Evolutionary conservation across 2,888 invertebrate species (phyloP).

Genomic region (Drosophila anomelani): DNA sequence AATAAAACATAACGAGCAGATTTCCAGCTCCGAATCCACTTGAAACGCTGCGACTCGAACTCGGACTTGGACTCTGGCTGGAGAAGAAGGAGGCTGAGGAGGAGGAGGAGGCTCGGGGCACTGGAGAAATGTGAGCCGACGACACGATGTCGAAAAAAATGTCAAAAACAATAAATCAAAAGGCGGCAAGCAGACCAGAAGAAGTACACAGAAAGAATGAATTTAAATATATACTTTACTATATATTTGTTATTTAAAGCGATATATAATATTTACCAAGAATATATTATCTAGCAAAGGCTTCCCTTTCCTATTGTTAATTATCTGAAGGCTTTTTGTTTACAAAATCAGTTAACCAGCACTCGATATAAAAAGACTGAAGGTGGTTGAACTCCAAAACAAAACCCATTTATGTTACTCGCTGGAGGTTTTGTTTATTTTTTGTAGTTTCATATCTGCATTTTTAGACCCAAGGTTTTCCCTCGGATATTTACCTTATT

Average conservation of each 20-base stretch:
- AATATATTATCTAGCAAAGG: background rate
- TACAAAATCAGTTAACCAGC: slow-evolving; percentile 11
- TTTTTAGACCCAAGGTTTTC: background rate
- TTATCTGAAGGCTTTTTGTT: background rate
- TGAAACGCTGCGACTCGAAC: slow-evolving; percentile 48
- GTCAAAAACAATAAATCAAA: slow-evolving; percentile 81
- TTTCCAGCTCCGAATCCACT: slow-evolving; percentile 57
- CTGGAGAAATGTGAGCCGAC: slow-evolving; percentile 58
- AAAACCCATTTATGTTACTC: background rate
- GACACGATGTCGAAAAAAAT: slow-evolving; percentile 50
- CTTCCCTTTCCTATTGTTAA: background rate
- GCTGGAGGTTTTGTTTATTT: background rate
- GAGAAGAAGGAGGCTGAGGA: background rate
- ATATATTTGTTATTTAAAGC: background rate
- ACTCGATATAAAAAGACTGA: background rate
- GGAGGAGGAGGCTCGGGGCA: slow-evolving; percentile 14
- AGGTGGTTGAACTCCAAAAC: slow-evolving; percentile 4
- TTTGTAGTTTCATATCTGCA: background rate
- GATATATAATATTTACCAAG: background rate
- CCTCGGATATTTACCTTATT: background rate
- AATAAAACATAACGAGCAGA: slow-evolving; percentile 76
- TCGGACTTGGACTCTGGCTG: background rate
- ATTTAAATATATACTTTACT: background rate
- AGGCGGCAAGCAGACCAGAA: slow-evolving; percentile 27
- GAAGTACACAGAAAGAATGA: slow-evolving; percentile 31